Base-by-base conservation (phyloP, 2,113 vertebrate genomes). In the Ranitomeya imitator region DNA sequence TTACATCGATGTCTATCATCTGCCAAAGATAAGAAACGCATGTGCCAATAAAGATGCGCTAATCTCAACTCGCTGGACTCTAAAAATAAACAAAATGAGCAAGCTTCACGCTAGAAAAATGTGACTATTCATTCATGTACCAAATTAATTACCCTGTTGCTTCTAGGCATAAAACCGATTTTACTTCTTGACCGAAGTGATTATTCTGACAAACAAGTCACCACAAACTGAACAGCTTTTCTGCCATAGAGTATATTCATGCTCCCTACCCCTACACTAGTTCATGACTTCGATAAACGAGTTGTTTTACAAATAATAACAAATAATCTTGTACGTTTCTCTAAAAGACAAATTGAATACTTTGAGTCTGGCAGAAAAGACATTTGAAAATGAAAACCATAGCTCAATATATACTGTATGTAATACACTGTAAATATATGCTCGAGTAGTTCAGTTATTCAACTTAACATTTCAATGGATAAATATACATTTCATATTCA, bases 221-320 rank as follows among this genome's bases (percentile, higher is more conserved):
- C 31, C 11, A 37, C 51, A 16, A 54, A 83, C 81, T 52, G 61
- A 83, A 67, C 19, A 83, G 45, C 45, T 7, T 54, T 23, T 83
- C 21, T 67, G 21, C 54, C 60, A 83, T 51, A 15, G n/a, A 54
- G 61, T 45, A 63, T 82, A 51, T 82, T 37, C 45, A 83, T 3
- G 45, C 26, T 83, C 37, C 63, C 45, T 4, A 51, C 26, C 61
- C 52, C 37, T 63, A 69, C 21, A 4, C 4, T 83, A 52, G 61
- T 59, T 85, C 23, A 55, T 31, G 83, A 85, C 67, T 21, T 85
- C 73, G 83, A 85, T 31, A 85, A 85, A 85, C 21, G 67, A 73
- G 21, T 59, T 71, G 65, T n/a, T 74, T 69, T 11, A 85, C 69
- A 85, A 85, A 54, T 73, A 73, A 85, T 73, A 7, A 85, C 65